Evolutionary conservation across 1,140 invertebrate genomes (phyloP).

Genomic region (Apis cerana): DNA sequence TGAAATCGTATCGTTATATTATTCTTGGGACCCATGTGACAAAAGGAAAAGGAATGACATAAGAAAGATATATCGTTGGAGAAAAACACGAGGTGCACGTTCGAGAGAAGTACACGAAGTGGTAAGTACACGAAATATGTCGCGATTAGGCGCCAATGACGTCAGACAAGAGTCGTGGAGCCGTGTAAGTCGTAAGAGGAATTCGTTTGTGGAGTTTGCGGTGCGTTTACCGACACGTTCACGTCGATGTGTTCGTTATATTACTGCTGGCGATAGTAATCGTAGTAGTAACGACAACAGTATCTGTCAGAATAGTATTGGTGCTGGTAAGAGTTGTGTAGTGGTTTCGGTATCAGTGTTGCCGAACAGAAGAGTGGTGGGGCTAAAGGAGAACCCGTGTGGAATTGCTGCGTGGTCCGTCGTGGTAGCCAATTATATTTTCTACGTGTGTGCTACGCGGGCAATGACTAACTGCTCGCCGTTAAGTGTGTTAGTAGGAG

Average conservation of each 20-base stretch:
- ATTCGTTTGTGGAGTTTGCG: slow-evolving; percentile 61
- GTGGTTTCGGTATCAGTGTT: slow-evolving; percentile 41
- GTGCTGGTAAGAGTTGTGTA: slow-evolving; percentile 17
- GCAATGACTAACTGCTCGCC: slow-evolving; percentile 75
- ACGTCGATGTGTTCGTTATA: slow-evolving; percentile 26
- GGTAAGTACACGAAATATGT: slow-evolving; percentile 47
- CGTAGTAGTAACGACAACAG: slow-evolving; percentile 37
- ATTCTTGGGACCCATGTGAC: not conserved
- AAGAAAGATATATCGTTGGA: not conserved
- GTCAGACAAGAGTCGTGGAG: slow-evolving; percentile 63
- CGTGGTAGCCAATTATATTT: slow-evolving; percentile 60
- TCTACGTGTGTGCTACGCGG: slow-evolving; percentile 63
- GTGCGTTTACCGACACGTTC: slow-evolving; percentile 49
- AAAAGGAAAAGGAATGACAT: no score
- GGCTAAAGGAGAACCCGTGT: slow-evolving; percentile 56
- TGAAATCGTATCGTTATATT: not conserved
- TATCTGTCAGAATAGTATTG: slow-evolving; percentile 23
- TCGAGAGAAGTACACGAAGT: slow-evolving; percentile 19
- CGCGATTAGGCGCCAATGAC: slow-evolving; percentile 74
- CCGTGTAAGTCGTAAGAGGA: slow-evolving; percentile 44
- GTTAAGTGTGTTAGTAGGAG: slow-evolving; percentile 75
- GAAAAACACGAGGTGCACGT: slow-evolving; percentile 23
- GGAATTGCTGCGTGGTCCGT: slow-evolving; percentile 58
- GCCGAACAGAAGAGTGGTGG: slow-evolving; percentile 36
- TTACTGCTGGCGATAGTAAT: slow-evolving; percentile 33